A percentile compares a stretch with the other conserved stretches of the same genome.
phyloP scores from a whole-genome alignment of 2,797 vertebrate genomes.

The Oophaga sylvatica region DNA sequence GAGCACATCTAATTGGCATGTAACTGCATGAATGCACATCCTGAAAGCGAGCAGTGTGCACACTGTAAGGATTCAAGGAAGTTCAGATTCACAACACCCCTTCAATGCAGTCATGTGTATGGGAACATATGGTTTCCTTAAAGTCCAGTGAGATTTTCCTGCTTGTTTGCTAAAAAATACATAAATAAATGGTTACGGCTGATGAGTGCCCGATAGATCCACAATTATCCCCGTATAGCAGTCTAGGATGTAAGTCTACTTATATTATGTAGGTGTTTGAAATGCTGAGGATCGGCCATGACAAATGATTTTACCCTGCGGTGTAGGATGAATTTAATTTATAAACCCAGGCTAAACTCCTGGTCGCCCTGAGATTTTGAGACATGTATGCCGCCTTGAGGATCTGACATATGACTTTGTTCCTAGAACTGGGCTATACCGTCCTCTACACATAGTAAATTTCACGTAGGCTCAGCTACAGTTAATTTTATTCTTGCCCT shows the following conservation, averaged over 20 bases:
- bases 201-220: neutral
- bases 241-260: neutral
- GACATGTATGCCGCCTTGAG: neutral
- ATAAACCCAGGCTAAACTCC: neutral
- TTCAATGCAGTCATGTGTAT: too few species aligned
- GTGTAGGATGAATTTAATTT: neutral
- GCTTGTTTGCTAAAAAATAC: neutral
- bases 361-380: neutral
- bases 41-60: too few species aligned
- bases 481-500: constrained; percentile 32
- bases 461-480: neutral
- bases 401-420: neutral
- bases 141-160: neutral
- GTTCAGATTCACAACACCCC: too few species aligned
- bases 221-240: neutral
- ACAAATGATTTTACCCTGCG: neutral
- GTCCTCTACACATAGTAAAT: constrained; percentile 3
- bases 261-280: neutral
- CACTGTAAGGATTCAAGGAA: too few species aligned
- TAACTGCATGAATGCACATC: too few species aligned
- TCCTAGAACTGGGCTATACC: neutral
- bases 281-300: neutral
- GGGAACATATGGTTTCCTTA: too few species aligned
- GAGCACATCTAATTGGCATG: too few species aligned
- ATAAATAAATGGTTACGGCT: neutral